Evolutionary conservation across 2,797 vertebrate genomes (phyloP).

Genomic region (Synanceia verrucosa): DNA sequence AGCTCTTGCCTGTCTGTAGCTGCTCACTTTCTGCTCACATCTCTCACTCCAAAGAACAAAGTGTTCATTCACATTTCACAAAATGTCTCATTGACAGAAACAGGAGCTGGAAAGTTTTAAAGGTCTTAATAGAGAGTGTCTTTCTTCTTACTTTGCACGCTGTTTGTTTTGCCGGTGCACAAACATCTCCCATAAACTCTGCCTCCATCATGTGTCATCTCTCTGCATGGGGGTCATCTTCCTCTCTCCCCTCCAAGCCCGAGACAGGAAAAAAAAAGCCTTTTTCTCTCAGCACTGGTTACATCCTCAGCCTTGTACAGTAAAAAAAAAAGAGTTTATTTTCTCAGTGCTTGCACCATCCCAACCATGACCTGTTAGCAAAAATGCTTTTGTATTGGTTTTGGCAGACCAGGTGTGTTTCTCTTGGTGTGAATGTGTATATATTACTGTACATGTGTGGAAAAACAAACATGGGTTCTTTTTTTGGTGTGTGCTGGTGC

Average conservation of each 20-base stretch:
- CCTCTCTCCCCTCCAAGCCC: slow-evolving; percentile 25
- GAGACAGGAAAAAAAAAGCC: slow-evolving; percentile 44
- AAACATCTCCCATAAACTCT: slow-evolving; percentile 26
- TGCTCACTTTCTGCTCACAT: slow-evolving; percentile 33
- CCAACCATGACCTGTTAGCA: slow-evolving; percentile 30
- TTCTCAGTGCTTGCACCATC: slow-evolving; percentile 62
- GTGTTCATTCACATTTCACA: slow-evolving; percentile 23
- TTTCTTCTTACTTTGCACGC: slow-evolving; percentile 60
- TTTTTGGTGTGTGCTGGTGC: slow-evolving; percentile 48
- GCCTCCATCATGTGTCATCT: slow-evolving; percentile 40
- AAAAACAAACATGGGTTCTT: slow-evolving; percentile 50
- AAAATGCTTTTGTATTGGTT: slow-evolving; percentile 51
- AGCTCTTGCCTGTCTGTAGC: slow-evolving; percentile 32
- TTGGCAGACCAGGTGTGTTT: slow-evolving; percentile 48
- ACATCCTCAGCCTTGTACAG: slow-evolving; percentile 51
- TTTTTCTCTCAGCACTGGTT: slow-evolving; percentile 40
- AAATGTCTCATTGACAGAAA: not conserved
- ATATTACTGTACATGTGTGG: slow-evolving; percentile 42
- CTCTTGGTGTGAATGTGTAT: slow-evolving; percentile 53
- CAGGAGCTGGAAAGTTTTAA: slow-evolving; percentile 14
- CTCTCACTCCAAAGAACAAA: slow-evolving; percentile 22
- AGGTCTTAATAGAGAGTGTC: slow-evolving; percentile 30
- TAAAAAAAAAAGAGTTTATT: slow-evolving; percentile 47
- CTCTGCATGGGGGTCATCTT: slow-evolving; percentile 21
- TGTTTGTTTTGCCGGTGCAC: slow-evolving; percentile 25